phyloP scores from a whole-genome alignment of 2,888 invertebrate species.

The Drosophila paranaensis region DNA sequence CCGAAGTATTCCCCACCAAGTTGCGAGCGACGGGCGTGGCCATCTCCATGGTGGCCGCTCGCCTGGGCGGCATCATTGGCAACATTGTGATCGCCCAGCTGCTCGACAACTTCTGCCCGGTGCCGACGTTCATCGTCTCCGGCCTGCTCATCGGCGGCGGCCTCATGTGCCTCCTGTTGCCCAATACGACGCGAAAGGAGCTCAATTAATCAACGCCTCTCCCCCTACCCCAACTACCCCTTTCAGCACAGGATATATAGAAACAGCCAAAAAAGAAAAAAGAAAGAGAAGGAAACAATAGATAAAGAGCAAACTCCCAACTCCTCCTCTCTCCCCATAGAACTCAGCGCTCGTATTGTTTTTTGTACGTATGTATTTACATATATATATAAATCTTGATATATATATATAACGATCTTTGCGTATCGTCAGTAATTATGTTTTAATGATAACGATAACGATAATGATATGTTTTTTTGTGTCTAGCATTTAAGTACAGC shows the following conservation, averaged over 20 bases:
- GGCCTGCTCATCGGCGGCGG: slow-evolving; percentile 94
- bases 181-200: slow-evolving; percentile 94
- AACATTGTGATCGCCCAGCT: slow-evolving; percentile 93
- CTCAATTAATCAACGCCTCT: slow-evolving; percentile 73
- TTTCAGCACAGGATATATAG: not conserved
- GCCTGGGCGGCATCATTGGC: slow-evolving; percentile 93
- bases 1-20: slow-evolving; percentile 96
- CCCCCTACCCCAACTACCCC: slow-evolving; percentile 1
- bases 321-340: slow-evolving; percentile 6
- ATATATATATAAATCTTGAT: slow-evolving; percentile 9
- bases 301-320: not conserved
- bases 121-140: slow-evolving; percentile 96
- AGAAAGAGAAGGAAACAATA: not conserved
- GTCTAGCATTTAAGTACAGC: slow-evolving; percentile 49
- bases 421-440: slow-evolving; percentile 69
- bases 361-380: slow-evolving; percentile 34
- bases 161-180: slow-evolving; percentile 93
- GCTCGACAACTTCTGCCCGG: slow-evolving; percentile 94
- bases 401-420: slow-evolving; percentile 42
- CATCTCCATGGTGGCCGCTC: slow-evolving; percentile 94
- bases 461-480: slow-evolving; percentile 51
- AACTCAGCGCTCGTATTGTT: slow-evolving; percentile 17
- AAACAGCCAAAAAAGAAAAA: slow-evolving; percentile 4
- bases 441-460: slow-evolving; percentile 62
- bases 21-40: slow-evolving; percentile 96